A percentile compares a stretch with the other conserved stretches of the same genome.
phyloP scores from a whole-genome alignment of 2,797 vertebrate genomes.

The Clamator glandarius region DNA sequence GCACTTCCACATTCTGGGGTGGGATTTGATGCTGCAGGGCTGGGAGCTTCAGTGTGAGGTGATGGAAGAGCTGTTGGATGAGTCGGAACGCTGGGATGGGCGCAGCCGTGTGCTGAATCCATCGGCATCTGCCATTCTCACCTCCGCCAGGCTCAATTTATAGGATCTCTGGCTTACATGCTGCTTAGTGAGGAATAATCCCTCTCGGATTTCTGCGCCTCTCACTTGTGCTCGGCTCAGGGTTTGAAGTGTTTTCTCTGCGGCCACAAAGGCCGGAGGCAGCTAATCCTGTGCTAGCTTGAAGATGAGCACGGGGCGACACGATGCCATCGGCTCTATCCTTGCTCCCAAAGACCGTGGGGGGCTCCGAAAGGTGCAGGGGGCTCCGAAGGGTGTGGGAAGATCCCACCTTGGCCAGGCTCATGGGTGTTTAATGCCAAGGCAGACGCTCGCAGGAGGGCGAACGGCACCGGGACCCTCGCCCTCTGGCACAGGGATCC shows the following conservation, averaged over 20 bases:
- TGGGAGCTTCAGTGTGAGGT: no score
- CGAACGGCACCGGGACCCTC: no score
- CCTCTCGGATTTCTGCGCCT: not conserved
- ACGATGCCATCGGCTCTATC: not conserved
- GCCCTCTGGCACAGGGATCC: no score
- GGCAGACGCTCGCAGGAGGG: no score
- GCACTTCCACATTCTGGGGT: no score
- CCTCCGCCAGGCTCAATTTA: accelerated
- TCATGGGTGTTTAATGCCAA: no score
- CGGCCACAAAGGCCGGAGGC: not conserved
- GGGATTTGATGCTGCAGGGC: no score
- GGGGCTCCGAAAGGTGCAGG: accelerated
- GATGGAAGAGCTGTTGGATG: accelerated
- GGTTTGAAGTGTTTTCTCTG: not conserved
- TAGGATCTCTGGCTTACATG: accelerated
- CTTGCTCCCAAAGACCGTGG: not conserved
- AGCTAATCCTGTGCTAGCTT: not conserved
- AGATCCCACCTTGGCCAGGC: not conserved
- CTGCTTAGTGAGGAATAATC: not conserved
- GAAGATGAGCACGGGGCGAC: not conserved
- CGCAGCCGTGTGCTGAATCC: not conserved
- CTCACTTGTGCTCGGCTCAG: not conserved
- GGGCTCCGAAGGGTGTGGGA: accelerated
- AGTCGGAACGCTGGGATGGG: accelerated
- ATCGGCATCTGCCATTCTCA: accelerated